Conservation (phyloP, 2,797 vertebrate species). For the Muraenolepis orangiensis region DNA sequence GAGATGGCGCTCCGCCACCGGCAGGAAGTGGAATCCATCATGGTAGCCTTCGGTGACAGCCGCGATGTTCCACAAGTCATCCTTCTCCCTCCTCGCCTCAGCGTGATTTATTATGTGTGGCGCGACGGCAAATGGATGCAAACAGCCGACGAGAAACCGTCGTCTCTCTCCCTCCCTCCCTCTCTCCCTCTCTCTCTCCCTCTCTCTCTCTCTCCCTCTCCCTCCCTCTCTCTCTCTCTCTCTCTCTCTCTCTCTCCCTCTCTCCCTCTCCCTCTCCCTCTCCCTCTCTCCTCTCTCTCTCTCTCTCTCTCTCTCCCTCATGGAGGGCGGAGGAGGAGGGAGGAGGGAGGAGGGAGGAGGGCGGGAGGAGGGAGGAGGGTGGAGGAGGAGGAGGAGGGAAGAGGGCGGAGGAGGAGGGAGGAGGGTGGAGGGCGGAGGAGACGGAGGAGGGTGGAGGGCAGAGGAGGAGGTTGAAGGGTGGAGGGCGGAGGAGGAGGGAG, state of each 20-base stretch:
- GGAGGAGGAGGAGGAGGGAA: not conserved
- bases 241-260: no score
- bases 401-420: conserved; percentile 1
- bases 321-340: no score
- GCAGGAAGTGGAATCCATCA: conserved; percentile 55
- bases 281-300: no score
- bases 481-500: no score
- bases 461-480: not conserved
- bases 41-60: conserved; percentile 33
- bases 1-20: conserved; percentile 10
- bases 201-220: no score
- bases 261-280: no score
- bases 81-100: conserved; percentile 18
- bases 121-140: conserved; percentile 39
- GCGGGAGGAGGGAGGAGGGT: no score
- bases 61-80: conserved; percentile 48
- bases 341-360: no score
- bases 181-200: no score
- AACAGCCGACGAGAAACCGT: conserved; percentile 42
- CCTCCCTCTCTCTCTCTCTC: no score
- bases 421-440: not conserved
- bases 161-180: no score
- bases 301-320: no score
- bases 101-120: conserved; percentile 50
- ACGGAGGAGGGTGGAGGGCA: not conserved